Evolutionary conservation across 2,888 invertebrate genomes (phyloP), one percentile per base, ranked within the genome.

Genomic region (Pristionchus arcanus): DNA sequence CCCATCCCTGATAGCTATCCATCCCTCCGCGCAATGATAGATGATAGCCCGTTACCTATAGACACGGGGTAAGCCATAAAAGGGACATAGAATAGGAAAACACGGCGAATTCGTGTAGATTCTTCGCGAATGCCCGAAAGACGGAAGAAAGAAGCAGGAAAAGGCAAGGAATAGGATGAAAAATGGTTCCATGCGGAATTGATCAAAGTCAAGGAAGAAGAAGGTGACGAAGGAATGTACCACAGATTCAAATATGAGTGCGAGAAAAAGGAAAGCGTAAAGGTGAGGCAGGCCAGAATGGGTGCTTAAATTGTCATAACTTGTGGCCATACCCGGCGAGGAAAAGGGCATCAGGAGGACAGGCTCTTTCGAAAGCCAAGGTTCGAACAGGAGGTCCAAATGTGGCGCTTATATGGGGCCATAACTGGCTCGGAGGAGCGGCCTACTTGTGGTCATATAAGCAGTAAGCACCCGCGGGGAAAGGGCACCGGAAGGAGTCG

Each of bases 111-210:
- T 68, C 68, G 28, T 34, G 31, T 68, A 5, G 68, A 31, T 68
- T 31, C 68, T 19, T 68, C 2, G 31, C 13, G 11, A 68, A 34
- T 68, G 68, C 31, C 74, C 37, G 59, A 19, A 59, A 59, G 25
- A 59, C 28, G 74, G n/a, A 37, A 25, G 37, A 21, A 74, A 74
- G 68, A 25, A 71, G 71, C n/a, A 74, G 74, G 5, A 37, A 37
- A 21, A 11, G 37, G 71, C 71, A 87, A 87, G 34, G 74, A 71
- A 68, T 77, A 16, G 63, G 77, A 21, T 74, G 68, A 81, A 28
- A 89, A 71, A 55, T 53, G 83, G 49, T 81, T 42, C 55, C 77
- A 89, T 87, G 83, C 87, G 28, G 68, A 68, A 34, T 68, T 68
- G 68, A 68, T 68, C 74, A 42, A 77, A 77, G 63, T 63, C 7